Evolutionary conservation across 2,888 invertebrate genomes (phyloP).

Genomic region (Cataglyphis rosenhaueri): DNA sequence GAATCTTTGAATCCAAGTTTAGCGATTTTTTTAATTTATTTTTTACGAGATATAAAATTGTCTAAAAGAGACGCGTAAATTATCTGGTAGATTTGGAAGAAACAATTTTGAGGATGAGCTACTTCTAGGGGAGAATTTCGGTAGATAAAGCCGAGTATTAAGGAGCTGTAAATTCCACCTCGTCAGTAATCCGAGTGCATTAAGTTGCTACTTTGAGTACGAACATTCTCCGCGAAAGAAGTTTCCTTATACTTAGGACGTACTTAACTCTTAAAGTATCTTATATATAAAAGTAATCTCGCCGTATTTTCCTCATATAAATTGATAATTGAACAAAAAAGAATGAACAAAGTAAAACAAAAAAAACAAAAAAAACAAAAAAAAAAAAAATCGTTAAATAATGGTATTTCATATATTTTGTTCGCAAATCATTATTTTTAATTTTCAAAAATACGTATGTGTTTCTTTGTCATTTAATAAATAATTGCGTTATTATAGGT

Average conservation of each 20-base stretch:
- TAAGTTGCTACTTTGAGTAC: constrained; percentile 8
- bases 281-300: not conserved
- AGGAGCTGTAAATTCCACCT: constrained; percentile 20
- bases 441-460: not conserved
- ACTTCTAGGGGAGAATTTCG: constrained; percentile 2
- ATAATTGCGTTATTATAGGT: not conserved
- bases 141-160: not conserved
- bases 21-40: not conserved
- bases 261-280: not conserved
- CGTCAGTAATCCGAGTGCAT: constrained; percentile 36
- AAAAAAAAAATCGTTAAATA: not conserved
- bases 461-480: not conserved
- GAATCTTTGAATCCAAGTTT: constrained; percentile 3
- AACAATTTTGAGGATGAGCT: constrained; percentile 25
- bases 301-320: not conserved
- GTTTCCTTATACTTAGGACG: not conserved
- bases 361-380: not conserved
- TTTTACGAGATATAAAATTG: constrained; percentile 11
- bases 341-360: not conserved
- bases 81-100: not conserved
- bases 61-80: constrained; percentile 6
- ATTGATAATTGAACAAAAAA: not conserved
- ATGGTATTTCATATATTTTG: not conserved
- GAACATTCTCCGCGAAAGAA: not conserved
- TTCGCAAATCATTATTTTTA: not conserved